phyloP scores from a whole-genome alignment of 2,888 invertebrate genomes.

The Micoletzkya japonica region DNA sequence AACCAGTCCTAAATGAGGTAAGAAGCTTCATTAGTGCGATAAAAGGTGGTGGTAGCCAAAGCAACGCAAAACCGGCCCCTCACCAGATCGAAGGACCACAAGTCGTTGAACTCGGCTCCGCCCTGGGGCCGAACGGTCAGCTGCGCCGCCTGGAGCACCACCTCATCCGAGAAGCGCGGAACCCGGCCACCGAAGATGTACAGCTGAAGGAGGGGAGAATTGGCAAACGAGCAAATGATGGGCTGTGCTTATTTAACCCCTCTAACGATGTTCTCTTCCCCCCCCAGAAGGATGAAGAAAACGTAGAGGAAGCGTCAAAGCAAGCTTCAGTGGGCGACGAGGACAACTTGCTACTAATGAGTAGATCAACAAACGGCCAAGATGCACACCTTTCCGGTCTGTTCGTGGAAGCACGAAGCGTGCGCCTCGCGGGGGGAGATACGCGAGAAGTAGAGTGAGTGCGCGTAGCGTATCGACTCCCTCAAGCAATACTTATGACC shows the following conservation, averaged over 20 bases:
- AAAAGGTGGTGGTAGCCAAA: too few relatives aligned
- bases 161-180: too few relatives aligned
- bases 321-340: not conserved
- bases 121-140: slow-evolving; percentile 3
- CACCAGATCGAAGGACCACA: slow-evolving; percentile 21
- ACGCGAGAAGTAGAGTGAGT: not conserved
- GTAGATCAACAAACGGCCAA: too few relatives aligned
- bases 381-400: slow-evolving; percentile 8
- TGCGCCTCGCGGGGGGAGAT: slow-evolving; percentile 2
- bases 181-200: slow-evolving; percentile 16
- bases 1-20: too few relatives aligned
- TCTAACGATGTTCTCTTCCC: too few relatives aligned
- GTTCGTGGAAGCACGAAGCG: not conserved
- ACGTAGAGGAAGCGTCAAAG: not conserved
- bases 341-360: not conserved
- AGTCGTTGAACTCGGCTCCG: slow-evolving; percentile 19
- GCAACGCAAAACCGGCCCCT: not conserved
- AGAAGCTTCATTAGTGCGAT: too few relatives aligned
- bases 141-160: not conserved
- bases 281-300: too few relatives aligned
- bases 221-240: too few relatives aligned
- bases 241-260: too few relatives aligned
- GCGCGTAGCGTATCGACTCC: slow-evolving; percentile 20
- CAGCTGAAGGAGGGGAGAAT: not conserved
- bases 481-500: too few relatives aligned